phyloP scores from a whole-genome alignment of 2,113 vertebrate species.

The Mirza zaza region DNA sequence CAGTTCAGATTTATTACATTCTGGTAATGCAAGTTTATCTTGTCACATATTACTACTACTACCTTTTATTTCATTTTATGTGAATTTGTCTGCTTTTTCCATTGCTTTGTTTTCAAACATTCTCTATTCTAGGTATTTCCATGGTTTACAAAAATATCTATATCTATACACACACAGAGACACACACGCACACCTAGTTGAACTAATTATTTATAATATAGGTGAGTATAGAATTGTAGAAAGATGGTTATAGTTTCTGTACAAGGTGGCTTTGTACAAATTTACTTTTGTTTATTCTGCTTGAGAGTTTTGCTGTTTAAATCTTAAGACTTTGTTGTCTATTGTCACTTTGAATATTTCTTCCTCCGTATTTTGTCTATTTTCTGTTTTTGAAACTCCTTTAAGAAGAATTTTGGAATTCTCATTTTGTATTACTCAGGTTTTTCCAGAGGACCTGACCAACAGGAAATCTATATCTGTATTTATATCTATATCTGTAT shows the following conservation, averaged over 20 bases:
- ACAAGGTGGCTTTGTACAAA: background rate
- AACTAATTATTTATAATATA: background rate
- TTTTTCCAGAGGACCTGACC: background rate
- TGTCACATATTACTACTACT: background rate
- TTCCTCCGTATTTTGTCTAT: background rate
- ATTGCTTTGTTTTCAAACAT: background rate
- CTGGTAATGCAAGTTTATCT: background rate
- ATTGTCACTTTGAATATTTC: background rate
- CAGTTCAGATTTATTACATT: background rate
- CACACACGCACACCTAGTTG: background rate
- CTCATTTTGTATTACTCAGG: background rate
- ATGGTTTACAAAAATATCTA: background rate
- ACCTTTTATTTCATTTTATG: background rate
- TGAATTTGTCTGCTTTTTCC: background rate
- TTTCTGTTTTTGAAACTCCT: background rate
- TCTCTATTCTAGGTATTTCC: background rate
- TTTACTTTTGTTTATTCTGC: background rate
- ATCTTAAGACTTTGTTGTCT: background rate
- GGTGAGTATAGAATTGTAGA: background rate
- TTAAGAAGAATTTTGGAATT: background rate
- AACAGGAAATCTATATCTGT: background rate
- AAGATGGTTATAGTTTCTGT: background rate
- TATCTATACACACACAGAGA: background rate
- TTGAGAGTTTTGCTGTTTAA: background rate
- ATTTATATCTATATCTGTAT: background rate